Evolutionary conservation across 2,888 invertebrate species (phyloP).

Genomic region (Acleris holmiana): DNA sequence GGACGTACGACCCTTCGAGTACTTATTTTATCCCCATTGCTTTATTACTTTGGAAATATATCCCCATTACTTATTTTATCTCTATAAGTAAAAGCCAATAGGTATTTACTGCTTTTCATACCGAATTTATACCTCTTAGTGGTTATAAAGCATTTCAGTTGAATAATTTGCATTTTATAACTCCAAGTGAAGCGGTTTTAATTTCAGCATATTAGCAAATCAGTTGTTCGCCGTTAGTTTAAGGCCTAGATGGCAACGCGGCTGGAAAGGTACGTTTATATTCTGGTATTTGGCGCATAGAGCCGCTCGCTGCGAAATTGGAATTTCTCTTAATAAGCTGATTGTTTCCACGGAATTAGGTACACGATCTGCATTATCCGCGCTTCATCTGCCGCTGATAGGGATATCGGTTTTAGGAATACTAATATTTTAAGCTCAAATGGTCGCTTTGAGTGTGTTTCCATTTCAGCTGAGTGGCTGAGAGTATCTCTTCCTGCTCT

Average conservation of each 20-base stretch:
- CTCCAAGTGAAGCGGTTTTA: constrained; percentile 34
- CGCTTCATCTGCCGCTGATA: constrained; percentile 27
- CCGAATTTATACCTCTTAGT: background rate
- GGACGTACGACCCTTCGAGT: no score
- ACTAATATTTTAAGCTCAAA: background rate
- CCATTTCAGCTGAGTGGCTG: no score
- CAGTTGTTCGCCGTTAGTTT: constrained; percentile 57
- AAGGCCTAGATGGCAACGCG: constrained; percentile 68
- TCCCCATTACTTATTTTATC: no score
- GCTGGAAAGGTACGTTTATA: constrained; percentile 65
- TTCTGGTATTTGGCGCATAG: constrained; percentile 60
- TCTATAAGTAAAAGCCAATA: no score
- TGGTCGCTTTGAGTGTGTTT: background rate
- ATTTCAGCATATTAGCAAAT: constrained; percentile 52
- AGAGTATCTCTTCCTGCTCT: no score
- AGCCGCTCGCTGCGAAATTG: constrained; percentile 52
- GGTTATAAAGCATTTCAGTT: background rate
- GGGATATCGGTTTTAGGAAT: background rate
- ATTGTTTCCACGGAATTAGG: constrained; percentile 51
- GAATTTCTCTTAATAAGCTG: constrained; percentile 58
- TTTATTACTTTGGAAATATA: no score
- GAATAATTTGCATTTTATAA: constrained; percentile 7
- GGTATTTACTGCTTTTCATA: no score
- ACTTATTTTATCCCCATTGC: no score
- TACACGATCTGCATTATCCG: constrained; percentile 34